Evolutionary conservation across 2,797 vertebrate genomes (phyloP).

Genomic region (Rhinophrynus dorsalis): DNA sequence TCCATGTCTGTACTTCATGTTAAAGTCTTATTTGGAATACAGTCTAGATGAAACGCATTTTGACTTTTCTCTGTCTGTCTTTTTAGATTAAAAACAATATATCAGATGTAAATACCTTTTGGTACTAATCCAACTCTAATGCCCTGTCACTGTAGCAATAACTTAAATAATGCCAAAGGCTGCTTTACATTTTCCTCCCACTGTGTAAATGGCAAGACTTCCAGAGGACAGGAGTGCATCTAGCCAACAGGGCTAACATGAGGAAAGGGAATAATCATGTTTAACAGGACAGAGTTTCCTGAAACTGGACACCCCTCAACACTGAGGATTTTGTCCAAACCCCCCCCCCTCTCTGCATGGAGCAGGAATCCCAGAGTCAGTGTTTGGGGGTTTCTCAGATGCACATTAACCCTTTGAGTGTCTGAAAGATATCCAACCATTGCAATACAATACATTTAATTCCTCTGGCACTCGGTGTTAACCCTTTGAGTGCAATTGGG

Average conservation of each 20-base stretch:
- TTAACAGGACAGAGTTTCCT: constrained; percentile 45
- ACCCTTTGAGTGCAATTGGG: no score
- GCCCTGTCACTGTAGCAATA: neutral
- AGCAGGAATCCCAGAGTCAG: constrained; percentile 25
- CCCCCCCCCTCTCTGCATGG: constrained; percentile 3
- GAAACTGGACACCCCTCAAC: constrained; percentile 37
- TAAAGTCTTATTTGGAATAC: no score
- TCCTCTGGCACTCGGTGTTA: no score
- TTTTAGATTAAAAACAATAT: constrained; percentile 2
- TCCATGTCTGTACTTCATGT: no score
- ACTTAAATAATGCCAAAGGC: neutral
- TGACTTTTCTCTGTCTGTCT: neutral
- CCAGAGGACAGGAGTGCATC: constrained; percentile 9
- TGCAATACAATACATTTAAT: no score
- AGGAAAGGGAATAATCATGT: constrained; percentile 46
- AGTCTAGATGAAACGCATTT: no score
- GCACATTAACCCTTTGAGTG: no score
- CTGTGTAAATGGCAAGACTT: neutral
- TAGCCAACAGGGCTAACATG: constrained; percentile 29
- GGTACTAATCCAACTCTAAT: neutral
- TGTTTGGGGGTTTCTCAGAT: no score
- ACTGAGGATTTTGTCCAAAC: constrained; percentile 9
- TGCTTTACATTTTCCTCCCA: neutral
- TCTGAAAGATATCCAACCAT: no score
- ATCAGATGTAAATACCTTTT: neutral